Conservation (phyloP, 2,888 invertebrate species). For the Sphecodes monilicornis region DNA sequence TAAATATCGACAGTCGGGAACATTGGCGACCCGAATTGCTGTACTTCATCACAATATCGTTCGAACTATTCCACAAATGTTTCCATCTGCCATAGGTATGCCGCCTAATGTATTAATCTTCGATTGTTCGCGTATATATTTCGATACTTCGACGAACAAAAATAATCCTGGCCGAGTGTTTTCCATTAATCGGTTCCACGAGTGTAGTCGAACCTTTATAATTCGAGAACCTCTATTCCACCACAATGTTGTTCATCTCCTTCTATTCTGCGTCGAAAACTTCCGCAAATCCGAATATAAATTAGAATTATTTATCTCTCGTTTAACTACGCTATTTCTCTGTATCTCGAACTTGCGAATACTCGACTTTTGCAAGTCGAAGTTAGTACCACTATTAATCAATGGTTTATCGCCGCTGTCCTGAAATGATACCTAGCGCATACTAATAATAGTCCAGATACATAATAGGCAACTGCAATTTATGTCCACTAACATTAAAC, state of each 20-base stretch:
- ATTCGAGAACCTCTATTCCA: not conserved
- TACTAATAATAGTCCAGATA: not conserved
- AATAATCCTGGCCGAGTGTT: conserved; percentile 2
- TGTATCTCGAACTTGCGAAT: not conserved
- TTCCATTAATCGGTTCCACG: not conserved
- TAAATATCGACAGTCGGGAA: not conserved
- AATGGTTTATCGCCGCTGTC: not conserved
- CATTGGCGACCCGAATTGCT: not conserved
- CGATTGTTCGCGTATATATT: not conserved
- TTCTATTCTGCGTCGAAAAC: not conserved
- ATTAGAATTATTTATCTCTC: not conserved
- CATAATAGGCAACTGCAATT: not conserved
- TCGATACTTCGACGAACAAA: not conserved
- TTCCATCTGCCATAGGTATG: not conserved
- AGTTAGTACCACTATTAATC: not conserved
- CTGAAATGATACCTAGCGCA: not conserved
- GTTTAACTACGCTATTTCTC: not conserved
- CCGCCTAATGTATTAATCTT: not conserved
- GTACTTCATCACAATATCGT: conserved; percentile 2
- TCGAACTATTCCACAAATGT: not conserved
- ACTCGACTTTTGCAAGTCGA: not conserved
- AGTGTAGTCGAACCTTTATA: not conserved
- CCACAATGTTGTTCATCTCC: not conserved
- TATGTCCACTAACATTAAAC: not conserved
- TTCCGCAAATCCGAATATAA: not conserved